Percentiles rank a stretch among this genome's conserved stretches.
These are phyloP conservation scores for Tetramorium bicarinatum DNA, from an alignment of 2,888 invertebrate species.

Conservation along the genomic window DNA sequence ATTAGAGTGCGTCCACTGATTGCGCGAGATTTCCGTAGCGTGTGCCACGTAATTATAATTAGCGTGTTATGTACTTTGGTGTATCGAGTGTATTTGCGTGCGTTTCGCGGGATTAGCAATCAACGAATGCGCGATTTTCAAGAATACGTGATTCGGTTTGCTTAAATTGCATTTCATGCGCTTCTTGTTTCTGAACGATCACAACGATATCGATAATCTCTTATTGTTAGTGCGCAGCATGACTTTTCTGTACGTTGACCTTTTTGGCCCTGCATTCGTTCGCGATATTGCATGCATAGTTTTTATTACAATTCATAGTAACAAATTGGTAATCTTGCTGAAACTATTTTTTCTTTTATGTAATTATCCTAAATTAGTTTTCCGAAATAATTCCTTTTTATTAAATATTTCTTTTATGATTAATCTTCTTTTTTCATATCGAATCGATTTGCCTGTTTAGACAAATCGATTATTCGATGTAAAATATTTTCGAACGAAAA, in stretches of 20 bases:
- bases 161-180: not conserved
- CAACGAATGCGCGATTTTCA: not conserved
- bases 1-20: slow-evolving; percentile 30
- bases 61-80: slow-evolving; percentile 5
- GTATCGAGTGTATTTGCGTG: not conserved
- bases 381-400: not conserved
- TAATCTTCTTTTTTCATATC: not conserved
- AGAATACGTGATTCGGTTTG: not conserved
- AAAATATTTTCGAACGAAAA: not conserved
- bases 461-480: not conserved
- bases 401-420: not conserved
- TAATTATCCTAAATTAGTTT: not conserved
- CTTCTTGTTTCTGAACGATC: not conserved
- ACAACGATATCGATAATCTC: not conserved
- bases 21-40: slow-evolving; percentile 21
- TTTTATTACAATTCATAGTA: not conserved
- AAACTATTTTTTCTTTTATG: slow-evolving; percentile 4
- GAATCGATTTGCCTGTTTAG: not conserved
- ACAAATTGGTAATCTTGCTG: not conserved
- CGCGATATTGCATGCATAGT: not conserved
- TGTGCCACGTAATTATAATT: slow-evolving; percentile 25
- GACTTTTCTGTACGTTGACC: slow-evolving; percentile 2
- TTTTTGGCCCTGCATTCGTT: not conserved
- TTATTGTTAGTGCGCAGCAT: not conserved
- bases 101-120: not conserved